Evolutionary conservation across 2,797 vertebrate genomes (phyloP).

Genomic region (Sorex maritimensis): DNA sequence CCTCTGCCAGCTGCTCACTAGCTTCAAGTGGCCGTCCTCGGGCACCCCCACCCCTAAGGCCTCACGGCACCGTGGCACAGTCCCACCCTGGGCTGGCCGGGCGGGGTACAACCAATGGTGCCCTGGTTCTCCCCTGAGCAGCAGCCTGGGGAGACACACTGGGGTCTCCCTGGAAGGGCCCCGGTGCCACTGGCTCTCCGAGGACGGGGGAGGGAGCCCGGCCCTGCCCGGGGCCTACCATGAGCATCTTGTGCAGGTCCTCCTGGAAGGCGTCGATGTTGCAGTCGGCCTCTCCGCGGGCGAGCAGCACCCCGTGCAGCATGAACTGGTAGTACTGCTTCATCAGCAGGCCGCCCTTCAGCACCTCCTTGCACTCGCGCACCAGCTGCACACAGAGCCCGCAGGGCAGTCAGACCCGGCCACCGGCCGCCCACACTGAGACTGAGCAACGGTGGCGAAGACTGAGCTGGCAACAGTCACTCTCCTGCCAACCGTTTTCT

Average conservation of each 20-base stretch:
- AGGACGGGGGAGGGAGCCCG: no score
- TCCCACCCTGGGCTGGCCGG: fast-evolving
- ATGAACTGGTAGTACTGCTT: constrained; percentile 99
- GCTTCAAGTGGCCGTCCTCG: neutral
- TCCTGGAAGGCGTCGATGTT: constrained; percentile 99
- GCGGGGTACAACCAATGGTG: fast-evolving
- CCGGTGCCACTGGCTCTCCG: no score
- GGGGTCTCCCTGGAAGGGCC: no score
- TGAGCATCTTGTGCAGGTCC: constrained; percentile 98
- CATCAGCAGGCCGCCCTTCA: constrained; percentile 99
- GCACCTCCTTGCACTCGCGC: constrained; percentile 98
- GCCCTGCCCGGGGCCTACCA: constrained; percentile 90
- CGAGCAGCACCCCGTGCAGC: constrained; percentile 94
- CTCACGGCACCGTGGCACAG: neutral
- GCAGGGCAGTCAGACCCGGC: no score
- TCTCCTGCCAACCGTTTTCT: neutral
- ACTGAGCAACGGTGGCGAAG: no score
- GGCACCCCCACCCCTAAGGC: fast-evolving
- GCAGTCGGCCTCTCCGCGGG: constrained; percentile 93
- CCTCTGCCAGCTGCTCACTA: neutral
- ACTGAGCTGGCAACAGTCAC: no score
- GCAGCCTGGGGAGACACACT: no score
- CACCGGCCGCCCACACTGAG: no score
- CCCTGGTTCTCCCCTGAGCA: neutral
- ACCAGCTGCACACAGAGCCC: constrained; percentile 94